Percentiles rank a stretch among this genome's conserved stretches.
Conservation (phyloP, 2,113 vertebrate genomes). For the Ginglymostoma cirratum region DNA sequence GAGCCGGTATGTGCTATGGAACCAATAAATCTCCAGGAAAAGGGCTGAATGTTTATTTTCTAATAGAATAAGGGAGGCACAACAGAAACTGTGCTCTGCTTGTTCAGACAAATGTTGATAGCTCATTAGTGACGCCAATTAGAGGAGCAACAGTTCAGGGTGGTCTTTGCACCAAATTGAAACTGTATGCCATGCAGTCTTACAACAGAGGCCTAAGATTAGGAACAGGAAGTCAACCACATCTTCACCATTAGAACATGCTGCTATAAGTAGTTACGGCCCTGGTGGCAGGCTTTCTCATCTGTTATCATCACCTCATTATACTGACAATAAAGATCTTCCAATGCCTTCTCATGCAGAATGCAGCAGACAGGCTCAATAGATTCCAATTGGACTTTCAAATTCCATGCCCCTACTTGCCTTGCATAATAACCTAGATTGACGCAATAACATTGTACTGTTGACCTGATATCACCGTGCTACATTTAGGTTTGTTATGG, state of each 20-base stretch:
- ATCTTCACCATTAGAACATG: not conserved
- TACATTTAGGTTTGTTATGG: not conserved
- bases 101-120: not conserved
- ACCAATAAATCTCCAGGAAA: not conserved
- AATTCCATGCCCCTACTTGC: not conserved
- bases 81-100: not conserved
- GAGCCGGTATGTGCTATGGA: not conserved
- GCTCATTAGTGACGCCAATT: not conserved
- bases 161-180: too few species aligned
- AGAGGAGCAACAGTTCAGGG: too few species aligned
- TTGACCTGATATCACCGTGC: not conserved
- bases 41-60: not conserved
- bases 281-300: not conserved
- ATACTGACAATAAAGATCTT: not conserved
- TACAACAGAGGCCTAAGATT: not conserved
- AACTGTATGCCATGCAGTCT: not conserved
- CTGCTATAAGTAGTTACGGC: not conserved
- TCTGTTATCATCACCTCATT: not conserved
- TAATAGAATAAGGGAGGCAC: not conserved
- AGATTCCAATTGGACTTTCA: not conserved
- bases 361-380: not conserved
- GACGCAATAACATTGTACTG: not conserved
- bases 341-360: not conserved
- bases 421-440: not conserved
- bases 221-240: not conserved